Evolutionary conservation across 2,797 vertebrate genomes (phyloP), one percentile per base, ranked within the genome.

Genomic region (Scyliorhinus canicula): DNA sequence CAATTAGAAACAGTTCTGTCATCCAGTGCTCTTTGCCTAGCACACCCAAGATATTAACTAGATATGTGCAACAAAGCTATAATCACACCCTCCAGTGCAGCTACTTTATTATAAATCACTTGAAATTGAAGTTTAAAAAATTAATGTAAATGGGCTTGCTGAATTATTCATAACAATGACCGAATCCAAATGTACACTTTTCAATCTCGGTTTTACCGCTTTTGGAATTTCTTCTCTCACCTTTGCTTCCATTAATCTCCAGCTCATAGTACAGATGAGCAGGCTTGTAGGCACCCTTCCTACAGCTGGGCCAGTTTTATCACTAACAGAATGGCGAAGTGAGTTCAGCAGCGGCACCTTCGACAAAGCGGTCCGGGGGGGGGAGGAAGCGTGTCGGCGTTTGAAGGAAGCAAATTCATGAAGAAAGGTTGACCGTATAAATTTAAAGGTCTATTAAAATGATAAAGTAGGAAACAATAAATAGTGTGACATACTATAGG

Each of bases 81-180:
- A 74, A 94, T 94, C 69, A 94, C 44, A 74, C 88, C 88, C 93
- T 94, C 26, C 63, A 94, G 65, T 74, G 47, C 93, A 74, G n/a
- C 93, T 71, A n/a, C 93, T 74, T 94, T 74, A 94, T 94, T 94
- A 74, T 94, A 94, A 71, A 94, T 94, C 93, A 94, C 93, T 94
- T 94, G 93, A 94, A 94, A 94, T 94, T 74, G 65, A 94, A n/a
- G 69, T 94, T 94, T 94, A 74, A 94, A 93, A 74, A 52, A 94
- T 94, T 74, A 35, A 94, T 94, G 93, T 24, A 74, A 94, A 94
- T 94, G 69, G 69, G 74, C 65, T 50, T 74, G 28, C 93, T 94
- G 93, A 94, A 94, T 94, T 94, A 94, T 94, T 94, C 93, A 94
- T 71, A 52, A 74, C 26, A 74, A 93, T 93, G 63, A 69, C 47